A percentile compares a stretch with the other conserved stretches of the same genome.
Evolutionary conservation across 1,140 invertebrate genomes (phyloP).

Genomic region (Adoxophyes honmai): DNA sequence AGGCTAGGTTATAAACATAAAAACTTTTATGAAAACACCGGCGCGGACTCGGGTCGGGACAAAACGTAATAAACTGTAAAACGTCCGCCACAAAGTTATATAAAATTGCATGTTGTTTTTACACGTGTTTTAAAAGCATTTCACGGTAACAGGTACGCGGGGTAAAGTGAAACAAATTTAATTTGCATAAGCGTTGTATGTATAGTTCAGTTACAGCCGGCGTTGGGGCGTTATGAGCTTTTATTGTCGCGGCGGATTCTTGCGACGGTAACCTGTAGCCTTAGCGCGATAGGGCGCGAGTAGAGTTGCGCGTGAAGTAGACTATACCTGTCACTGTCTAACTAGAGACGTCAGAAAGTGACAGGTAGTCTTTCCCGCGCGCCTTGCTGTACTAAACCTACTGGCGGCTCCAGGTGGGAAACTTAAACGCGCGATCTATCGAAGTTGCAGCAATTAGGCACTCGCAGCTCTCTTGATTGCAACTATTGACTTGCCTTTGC

Average conservation of each 20-base stretch:
- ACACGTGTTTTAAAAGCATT: slow-evolving; percentile 16
- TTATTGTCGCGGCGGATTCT: not conserved
- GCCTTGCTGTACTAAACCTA: too few species aligned
- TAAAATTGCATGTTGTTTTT: slow-evolving; percentile 20
- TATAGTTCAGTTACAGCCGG: slow-evolving; percentile 3
- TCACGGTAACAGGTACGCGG: slow-evolving; percentile 12
- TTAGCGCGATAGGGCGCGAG: too few species aligned
- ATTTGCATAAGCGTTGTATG: slow-evolving; percentile 13
- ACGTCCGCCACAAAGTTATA: slow-evolving; percentile 34
- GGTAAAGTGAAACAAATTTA: slow-evolving; percentile 15
- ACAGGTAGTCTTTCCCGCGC: too few species aligned
- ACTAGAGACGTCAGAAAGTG: too few species aligned
- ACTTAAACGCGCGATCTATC: too few species aligned
- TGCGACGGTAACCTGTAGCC: not conserved
- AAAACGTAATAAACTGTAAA: slow-evolving; percentile 55
- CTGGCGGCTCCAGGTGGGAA: too few species aligned
- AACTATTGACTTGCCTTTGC: too few species aligned
- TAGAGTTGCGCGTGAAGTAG: too few species aligned
- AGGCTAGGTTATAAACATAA: slow-evolving; percentile 45
- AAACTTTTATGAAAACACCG: slow-evolving; percentile 55
- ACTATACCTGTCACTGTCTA: too few species aligned
- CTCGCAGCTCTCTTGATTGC: too few species aligned
- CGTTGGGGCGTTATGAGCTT: slow-evolving; percentile 1
- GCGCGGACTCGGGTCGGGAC: slow-evolving; percentile 25
- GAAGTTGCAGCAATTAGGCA: too few species aligned